Conservation (phyloP, 2,888 invertebrate species). For the Cephus rjabovi region DNA sequence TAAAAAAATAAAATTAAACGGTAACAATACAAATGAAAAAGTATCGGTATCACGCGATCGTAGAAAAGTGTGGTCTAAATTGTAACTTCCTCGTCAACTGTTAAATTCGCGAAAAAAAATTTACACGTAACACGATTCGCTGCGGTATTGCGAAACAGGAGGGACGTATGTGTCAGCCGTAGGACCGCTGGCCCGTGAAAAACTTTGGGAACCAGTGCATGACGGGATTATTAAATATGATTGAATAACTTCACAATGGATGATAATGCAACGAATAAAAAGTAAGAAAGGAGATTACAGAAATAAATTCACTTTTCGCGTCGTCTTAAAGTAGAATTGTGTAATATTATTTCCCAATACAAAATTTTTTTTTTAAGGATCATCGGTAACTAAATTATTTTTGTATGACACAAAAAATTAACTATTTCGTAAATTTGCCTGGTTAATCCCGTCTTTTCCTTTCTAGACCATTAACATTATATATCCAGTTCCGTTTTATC, state of each 20-base stretch:
- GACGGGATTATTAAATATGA: constrained; percentile 4
- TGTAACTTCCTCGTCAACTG: neutral
- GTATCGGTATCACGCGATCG: neutral
- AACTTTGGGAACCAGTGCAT: constrained; percentile 3
- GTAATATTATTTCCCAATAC: no score
- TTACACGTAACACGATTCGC: neutral
- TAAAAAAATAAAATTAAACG: neutral
- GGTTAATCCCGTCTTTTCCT: neutral
- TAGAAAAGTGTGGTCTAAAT: neutral
- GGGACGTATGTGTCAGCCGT: neutral
- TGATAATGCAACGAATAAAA: neutral
- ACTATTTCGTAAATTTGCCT: neutral
- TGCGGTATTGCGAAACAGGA: neutral
- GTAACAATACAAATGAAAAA: neutral
- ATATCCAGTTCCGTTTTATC: neutral
- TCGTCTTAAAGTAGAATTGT: neutral
- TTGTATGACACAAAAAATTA: neutral
- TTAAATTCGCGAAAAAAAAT: neutral
- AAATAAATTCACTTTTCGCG: neutral
- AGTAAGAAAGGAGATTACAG: neutral
- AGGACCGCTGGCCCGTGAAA: neutral
- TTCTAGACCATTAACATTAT: neutral
- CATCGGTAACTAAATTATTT: neutral
- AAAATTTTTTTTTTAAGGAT: neutral
- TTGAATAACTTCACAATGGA: neutral